Base-by-base conservation (phyloP, 2,797 vertebrate genomes). In the Natrix natrix region DNA sequence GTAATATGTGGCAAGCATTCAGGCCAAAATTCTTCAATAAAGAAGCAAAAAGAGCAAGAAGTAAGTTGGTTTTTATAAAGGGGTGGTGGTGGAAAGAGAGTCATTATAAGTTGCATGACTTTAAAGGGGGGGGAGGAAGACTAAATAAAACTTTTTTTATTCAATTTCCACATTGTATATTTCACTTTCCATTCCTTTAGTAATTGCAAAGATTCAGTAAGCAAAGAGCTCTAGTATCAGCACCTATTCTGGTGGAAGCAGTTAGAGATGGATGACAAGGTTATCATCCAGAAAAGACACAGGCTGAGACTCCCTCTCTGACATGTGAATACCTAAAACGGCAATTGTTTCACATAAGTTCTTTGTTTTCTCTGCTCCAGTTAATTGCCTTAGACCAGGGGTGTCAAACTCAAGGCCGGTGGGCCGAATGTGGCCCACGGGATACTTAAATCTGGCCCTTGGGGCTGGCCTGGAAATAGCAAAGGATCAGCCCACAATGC, bases 1-100 rank as follows among this genome's bases (percentile, higher is more conserved):
- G 95, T 90, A 60, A 97, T 93, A 90, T 94, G 57, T 94, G 95
- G 93, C 91, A 96, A 95, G 16, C 57, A 69, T 92, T 93, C 93
- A 90, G 90, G 83, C 60, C 94, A 94, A 91, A 2, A 3, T 3
- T 17, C 94, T 93, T 96, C 92, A 96, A 6, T 1, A 54, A 91
- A 89, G 92, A 88, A 0, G 1, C 7, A 20, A 94, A n/a, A 78
- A 87, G 92, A 57, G 28, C 94, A 95, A 93, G 6, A 26, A 5
- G 22, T n/a, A 43, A 8, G 8, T 55, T 91, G 54, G 5, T 1
- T 43, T 89, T 74, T 43, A 57, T 55, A 22, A 32, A 11, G 7
- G 2, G 26, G n/a, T 37, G 24, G n/a, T 8, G 8, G 0, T 20
- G 37, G 16, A 57, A 32, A 57, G 24, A 60, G 28, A 89, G 28